phyloP scores from a whole-genome alignment of 2,888 invertebrate species.

The Drosophila borborema region DNA sequence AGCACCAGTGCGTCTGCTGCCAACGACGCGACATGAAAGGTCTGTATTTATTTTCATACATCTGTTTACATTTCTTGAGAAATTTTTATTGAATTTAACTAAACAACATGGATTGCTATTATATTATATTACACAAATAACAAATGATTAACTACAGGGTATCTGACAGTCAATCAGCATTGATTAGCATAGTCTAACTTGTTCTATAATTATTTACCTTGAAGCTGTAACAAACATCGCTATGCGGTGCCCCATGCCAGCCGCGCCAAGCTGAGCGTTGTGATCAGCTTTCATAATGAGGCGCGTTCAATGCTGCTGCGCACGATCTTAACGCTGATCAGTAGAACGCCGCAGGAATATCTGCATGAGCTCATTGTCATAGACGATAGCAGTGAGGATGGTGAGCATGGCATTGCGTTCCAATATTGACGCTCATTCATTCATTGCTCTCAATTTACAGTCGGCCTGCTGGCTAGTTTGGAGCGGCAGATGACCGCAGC shows the following conservation, averaged over 20 bases:
- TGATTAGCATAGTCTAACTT: background rate
- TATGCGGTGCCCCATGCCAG: constrained; percentile 50
- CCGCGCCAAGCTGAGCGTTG: constrained; percentile 71
- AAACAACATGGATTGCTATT: background rate
- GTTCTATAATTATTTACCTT: background rate
- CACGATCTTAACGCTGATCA: constrained; percentile 76
- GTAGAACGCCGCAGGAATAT: constrained; percentile 70
- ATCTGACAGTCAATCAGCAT: background rate
- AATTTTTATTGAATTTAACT: background rate
- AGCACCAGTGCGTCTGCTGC: constrained; percentile 70
- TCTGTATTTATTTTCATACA: constrained; percentile 41
- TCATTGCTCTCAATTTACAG: constrained; percentile 30
- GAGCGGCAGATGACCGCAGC: constrained; percentile 13
- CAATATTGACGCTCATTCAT: background rate
- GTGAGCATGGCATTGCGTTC: constrained; percentile 47
- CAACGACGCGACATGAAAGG: constrained; percentile 78
- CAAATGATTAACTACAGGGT: background rate
- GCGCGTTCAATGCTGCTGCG: constrained; percentile 79
- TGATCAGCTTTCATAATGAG: constrained; percentile 82
- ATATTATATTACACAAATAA: no score
- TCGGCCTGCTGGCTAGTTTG: constrained; percentile 45
- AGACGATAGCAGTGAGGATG: constrained; percentile 81
- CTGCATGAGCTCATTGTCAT: constrained; percentile 81
- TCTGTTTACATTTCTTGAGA: background rate
- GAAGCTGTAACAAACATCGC: constrained; percentile 65